Evolutionary conservation across 2,797 vertebrate species (phyloP).

Genomic region (Alauda arvensis): DNA sequence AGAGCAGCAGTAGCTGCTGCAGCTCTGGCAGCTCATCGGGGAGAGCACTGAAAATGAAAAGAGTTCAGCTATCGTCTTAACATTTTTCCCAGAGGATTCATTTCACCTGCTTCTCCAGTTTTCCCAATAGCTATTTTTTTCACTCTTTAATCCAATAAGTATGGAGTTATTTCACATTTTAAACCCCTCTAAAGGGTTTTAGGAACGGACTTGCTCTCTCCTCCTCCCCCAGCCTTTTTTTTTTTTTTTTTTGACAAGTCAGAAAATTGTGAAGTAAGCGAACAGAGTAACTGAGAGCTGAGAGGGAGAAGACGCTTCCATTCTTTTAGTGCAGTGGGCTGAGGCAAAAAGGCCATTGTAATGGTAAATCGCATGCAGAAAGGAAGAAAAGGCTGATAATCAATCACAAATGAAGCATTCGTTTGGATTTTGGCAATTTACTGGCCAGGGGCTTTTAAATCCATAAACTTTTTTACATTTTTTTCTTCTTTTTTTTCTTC

Average conservation of each 20-base stretch:
- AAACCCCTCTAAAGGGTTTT: not conserved
- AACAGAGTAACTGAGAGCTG: constrained; percentile 30
- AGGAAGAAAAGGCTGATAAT: constrained; percentile 75
- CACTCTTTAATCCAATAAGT: not conserved
- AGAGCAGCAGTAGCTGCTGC: constrained; percentile 32
- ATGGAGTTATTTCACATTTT: constrained; percentile 3
- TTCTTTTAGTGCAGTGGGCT: constrained; percentile 85
- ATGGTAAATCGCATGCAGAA: constrained; percentile 85
- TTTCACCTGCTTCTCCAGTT: constrained; percentile 54
- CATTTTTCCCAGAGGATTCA: constrained; percentile 46
- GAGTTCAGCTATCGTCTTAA: constrained; percentile 1
- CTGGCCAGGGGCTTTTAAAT: constrained; percentile 20
- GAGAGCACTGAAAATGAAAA: constrained; percentile 34
- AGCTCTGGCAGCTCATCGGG: constrained; percentile 6
- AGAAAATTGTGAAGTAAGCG: constrained; percentile 58
- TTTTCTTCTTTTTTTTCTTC: not conserved
- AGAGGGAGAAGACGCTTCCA: constrained; percentile 65
- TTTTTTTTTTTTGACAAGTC: constrained; percentile 19
- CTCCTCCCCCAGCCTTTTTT: not conserved
- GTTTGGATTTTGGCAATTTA: constrained; percentile 49
- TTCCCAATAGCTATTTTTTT: not conserved
- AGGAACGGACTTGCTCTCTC: not conserved
- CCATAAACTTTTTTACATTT: not conserved
- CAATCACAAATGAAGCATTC: constrained; percentile 73
- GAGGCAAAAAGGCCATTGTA: constrained; percentile 86